A percentile compares a stretch with the other conserved stretches of the same genome.
Conservation (phyloP, 35 echinoderm and acorn worm genomes). For the Ptychodera flava region DNA sequence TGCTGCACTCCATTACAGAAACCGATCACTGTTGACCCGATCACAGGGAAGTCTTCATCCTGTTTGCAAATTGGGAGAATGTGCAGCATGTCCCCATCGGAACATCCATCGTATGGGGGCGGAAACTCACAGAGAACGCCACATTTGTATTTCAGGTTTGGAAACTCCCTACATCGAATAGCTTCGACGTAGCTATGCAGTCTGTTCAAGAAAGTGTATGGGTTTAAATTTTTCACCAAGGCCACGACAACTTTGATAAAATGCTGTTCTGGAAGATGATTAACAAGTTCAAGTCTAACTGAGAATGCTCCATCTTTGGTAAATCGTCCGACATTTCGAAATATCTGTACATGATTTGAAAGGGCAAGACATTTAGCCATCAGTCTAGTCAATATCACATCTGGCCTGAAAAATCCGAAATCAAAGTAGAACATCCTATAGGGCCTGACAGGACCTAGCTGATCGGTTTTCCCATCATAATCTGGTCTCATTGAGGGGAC, state of each 20-base stretch:
- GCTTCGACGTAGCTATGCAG: not conserved
- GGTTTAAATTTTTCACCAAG: not conserved
- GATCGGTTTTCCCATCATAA: not conserved
- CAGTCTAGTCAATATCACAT: slow-evolving; percentile 13
- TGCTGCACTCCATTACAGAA: not conserved
- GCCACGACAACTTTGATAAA: not conserved
- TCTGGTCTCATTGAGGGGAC: not conserved
- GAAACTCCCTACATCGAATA: not conserved
- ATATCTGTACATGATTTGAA: not conserved
- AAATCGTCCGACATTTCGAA: not conserved
- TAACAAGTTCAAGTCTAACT: not conserved
- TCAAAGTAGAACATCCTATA: slow-evolving; percentile 28
- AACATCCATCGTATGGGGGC: not conserved
- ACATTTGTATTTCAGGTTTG: not conserved
- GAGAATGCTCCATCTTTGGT: not conserved
- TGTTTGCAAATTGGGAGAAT: not conserved
- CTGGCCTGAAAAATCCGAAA: slow-evolving; percentile 12
- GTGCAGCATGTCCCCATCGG: not conserved
- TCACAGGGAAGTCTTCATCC: not conserved
- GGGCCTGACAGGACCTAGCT: not conserved
- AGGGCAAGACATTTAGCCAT: not conserved
- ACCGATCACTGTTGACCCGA: not conserved
- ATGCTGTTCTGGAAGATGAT: not conserved
- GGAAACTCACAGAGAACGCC: not conserved
- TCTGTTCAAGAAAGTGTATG: not conserved